Percentiles rank a stretch among this genome's conserved stretches.
phyloP scores from a whole-genome alignment of 2,888 invertebrate species.

The Dioctria rufipes region DNA sequence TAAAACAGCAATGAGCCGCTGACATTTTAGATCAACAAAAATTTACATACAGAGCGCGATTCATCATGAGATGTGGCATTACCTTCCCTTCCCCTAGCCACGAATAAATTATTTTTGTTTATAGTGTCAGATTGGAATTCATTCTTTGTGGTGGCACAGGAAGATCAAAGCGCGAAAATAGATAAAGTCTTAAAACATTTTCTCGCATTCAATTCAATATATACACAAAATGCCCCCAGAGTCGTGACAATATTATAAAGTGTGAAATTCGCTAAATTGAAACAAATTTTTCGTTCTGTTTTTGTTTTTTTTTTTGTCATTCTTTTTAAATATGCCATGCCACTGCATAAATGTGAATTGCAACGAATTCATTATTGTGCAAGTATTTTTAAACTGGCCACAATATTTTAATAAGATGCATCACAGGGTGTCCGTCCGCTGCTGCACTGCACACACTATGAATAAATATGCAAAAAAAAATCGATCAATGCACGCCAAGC shows the following conservation, averaged over 20 bases:
- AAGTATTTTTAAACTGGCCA: constrained; percentile 12
- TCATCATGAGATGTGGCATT: not conserved
- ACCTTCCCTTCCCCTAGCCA: not conserved
- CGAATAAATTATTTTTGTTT: constrained; percentile 3
- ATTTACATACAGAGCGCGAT: not conserved
- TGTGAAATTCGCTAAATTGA: constrained; percentile 30
- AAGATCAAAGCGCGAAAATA: constrained; percentile 38
- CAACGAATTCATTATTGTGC: constrained; percentile 1
- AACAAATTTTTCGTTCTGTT: not conserved
- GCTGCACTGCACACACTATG: not conserved
- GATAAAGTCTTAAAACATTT: constrained; percentile 32
- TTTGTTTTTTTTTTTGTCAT: not conserved
- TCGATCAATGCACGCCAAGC: constrained; percentile 35
- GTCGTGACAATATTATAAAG: constrained; percentile 33
- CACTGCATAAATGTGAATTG: not conserved
- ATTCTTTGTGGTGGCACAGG: constrained; percentile 1
- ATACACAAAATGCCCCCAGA: no score
- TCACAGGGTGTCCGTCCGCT: not conserved
- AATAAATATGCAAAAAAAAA: constrained; percentile 39
- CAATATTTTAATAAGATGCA: constrained; percentile 42
- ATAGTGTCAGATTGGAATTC: constrained; percentile 22
- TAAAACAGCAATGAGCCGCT: no score
- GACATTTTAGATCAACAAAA: no score
- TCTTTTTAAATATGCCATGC: constrained; percentile 7
- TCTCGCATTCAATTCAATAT: constrained; percentile 40